These are phyloP conservation scores for Xerus rutilus DNA, from an alignment of 2,797 vertebrate genomes.

Conservation along the genomic window DNA sequence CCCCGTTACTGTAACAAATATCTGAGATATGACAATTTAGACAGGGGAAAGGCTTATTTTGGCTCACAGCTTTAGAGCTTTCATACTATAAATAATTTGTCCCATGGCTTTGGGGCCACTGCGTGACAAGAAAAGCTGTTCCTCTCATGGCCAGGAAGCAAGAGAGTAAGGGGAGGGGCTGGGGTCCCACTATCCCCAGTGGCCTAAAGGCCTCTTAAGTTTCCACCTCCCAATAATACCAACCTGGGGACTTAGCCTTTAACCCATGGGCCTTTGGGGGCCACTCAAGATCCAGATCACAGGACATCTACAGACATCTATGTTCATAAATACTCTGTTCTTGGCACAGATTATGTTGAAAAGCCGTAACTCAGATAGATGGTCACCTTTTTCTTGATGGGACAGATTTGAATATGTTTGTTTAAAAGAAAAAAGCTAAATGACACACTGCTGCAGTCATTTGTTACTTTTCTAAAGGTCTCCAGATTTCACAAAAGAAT, in stretches of 20 bases:
- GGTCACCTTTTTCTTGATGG: slow-evolving; percentile 9
- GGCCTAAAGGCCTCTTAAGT: neutral
- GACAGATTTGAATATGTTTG: neutral
- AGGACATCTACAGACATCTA: neutral
- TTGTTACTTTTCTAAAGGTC: neutral
- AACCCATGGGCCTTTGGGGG: neutral
- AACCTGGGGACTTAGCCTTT: neutral
- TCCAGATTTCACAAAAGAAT: slow-evolving; percentile 23
- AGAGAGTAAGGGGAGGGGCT: neutral
- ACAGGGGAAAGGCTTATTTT: neutral
- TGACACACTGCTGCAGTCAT: neutral
- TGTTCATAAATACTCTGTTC: neutral
- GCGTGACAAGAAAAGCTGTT: neutral
- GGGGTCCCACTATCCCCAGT: neutral
- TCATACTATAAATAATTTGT: neutral
- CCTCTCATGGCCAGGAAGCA: neutral
- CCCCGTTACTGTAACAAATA: neutral
- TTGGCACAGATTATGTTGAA: neutral
- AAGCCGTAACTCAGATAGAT: neutral
- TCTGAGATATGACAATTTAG: neutral
- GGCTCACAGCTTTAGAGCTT: neutral
- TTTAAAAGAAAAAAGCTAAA: neutral
- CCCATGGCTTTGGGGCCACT: neutral
- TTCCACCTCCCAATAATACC: neutral
- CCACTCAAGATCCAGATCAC: too few species aligned